A percentile compares a stretch with the other conserved stretches of the same genome.
Conservation (phyloP, 2,113 vertebrate species). For the Catharus bicknelli region DNA sequence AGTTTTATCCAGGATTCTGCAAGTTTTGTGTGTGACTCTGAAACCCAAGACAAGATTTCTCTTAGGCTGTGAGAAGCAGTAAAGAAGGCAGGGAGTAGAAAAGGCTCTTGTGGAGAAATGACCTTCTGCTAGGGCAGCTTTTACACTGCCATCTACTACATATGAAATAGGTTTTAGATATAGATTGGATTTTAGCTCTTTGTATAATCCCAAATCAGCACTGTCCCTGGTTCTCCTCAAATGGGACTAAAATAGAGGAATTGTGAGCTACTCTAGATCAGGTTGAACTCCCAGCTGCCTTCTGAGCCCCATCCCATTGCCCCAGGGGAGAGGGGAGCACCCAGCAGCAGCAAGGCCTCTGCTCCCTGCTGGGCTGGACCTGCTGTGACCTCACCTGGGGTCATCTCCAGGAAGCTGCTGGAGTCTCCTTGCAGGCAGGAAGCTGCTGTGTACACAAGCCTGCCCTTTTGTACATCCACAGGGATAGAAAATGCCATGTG, state of each 20-base stretch:
- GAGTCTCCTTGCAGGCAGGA: neutral
- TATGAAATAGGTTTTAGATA: neutral
- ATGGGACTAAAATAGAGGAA: neutral
- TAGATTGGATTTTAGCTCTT: neutral
- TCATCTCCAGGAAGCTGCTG: neutral
- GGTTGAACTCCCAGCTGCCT: neutral
- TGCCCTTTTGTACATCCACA: neutral
- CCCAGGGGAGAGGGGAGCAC: neutral
- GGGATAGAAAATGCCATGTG: neutral
- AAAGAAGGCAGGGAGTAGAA: neutral
- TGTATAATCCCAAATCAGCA: neutral
- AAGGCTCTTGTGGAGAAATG: neutral
- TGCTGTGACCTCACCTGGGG: rapidly evolving
- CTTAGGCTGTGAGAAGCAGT: neutral
- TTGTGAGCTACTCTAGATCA: neutral
- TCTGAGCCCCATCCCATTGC: neutral
- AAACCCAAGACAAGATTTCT: neutral
- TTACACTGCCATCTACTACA: neutral
- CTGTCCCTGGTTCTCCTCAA: neutral
- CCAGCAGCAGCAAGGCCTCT: neutral
- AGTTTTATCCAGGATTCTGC: neutral
- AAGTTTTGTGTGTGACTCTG: neutral
- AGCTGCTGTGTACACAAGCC: neutral
- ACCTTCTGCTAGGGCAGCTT: neutral
- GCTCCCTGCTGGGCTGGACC: neutral